These are phyloP conservation scores for Chaetorhynchus papuensis DNA, from an alignment of 2,113 vertebrate genomes.

Conservation along the genomic window DNA sequence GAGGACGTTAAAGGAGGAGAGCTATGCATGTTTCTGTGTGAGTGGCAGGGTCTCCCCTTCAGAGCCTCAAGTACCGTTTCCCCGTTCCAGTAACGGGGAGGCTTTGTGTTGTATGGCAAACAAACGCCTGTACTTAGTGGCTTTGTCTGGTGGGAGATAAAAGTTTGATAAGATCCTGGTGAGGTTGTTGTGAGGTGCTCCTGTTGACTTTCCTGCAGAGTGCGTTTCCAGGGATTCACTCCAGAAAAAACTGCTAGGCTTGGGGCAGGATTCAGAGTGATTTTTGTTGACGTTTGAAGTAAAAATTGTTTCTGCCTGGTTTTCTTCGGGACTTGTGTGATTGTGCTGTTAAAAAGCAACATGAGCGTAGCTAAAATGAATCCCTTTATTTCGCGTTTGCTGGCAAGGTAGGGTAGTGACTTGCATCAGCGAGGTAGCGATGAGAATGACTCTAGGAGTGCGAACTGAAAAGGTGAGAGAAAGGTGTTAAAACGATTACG, in stretches of 20 bases:
- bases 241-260: not conserved
- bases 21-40: not conserved
- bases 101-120: not conserved
- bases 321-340: not conserved
- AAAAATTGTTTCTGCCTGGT: not conserved
- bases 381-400: fast-evolving
- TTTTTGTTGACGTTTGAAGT: fast-evolving
- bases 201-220: not conserved
- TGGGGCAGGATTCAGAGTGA: not conserved
- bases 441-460: not conserved
- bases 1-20: not conserved
- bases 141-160: constrained; percentile 9
- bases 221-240: not conserved
- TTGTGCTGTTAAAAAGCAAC: not conserved
- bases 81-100: not conserved
- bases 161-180: not conserved
- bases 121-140: not conserved
- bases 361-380: fast-evolving
- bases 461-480: not conserved
- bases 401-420: not conserved
- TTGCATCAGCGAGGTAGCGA: not conserved
- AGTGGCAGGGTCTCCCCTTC: not conserved
- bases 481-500: not conserved
- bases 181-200: not conserved
- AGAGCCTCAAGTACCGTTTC: not conserved